A percentile compares a stretch with the other conserved stretches of the same genome.
Conservation (phyloP, 2,113 vertebrate genomes). For the Strix uralensis region DNA sequence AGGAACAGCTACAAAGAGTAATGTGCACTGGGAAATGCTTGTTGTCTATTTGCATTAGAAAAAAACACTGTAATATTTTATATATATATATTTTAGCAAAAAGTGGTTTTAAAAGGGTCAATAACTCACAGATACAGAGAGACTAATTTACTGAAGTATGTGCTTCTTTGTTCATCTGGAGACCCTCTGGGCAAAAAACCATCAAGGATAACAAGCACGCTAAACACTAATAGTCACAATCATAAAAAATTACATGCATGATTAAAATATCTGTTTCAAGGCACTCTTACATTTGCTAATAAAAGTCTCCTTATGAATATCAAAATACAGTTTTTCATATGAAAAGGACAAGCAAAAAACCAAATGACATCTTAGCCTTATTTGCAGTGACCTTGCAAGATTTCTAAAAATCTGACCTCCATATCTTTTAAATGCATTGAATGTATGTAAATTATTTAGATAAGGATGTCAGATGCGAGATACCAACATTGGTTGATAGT, state of each 20-base stretch:
- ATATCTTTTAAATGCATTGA: not conserved
- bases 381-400: constrained; percentile 19
- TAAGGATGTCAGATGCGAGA: not conserved
- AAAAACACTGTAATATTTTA: constrained; percentile 7
- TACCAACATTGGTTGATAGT: not conserved
- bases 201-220: constrained; percentile 57
- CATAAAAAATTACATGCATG: constrained; percentile 66
- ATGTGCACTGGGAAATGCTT: constrained; percentile 46
- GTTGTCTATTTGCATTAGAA: constrained; percentile 60
- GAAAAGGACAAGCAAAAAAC: not conserved
- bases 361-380: not conserved
- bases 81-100: not conserved
- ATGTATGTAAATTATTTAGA: not conserved
- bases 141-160: constrained; percentile 57
- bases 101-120: constrained; percentile 61
- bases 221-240: constrained; percentile 72
- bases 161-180: constrained; percentile 51
- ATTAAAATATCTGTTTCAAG: constrained; percentile 69
- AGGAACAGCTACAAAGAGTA: not conserved
- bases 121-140: constrained; percentile 63
- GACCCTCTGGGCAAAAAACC: constrained; percentile 53
- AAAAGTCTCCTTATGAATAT: constrained; percentile 35
- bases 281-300: constrained; percentile 9
- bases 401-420: not conserved
- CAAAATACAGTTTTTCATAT: constrained; percentile 18